phyloP scores from a whole-genome alignment of 2,113 vertebrate species.

The Psittacula cyanocephala region DNA sequence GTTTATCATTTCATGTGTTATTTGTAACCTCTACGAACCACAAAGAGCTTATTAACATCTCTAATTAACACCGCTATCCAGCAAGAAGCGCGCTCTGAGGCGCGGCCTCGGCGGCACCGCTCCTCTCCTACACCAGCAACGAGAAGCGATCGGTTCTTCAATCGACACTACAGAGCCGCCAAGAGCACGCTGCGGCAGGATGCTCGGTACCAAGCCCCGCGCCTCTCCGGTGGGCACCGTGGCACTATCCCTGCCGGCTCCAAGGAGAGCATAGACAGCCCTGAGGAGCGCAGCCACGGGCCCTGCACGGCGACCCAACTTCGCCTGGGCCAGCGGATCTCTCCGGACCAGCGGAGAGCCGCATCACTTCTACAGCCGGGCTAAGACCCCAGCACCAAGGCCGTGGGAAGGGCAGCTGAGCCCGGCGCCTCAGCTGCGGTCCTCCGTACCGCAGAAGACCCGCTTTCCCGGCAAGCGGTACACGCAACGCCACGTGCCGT shows the following conservation, averaged over 20 bases:
- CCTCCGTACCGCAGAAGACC: too few relatives aligned
- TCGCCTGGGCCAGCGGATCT: neutral
- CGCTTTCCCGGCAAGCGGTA: too few relatives aligned
- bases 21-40: neutral
- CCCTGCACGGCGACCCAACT: neutral
- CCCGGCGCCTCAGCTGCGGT: neutral
- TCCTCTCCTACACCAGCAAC: neutral
- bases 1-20: accelerated
- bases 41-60: neutral
- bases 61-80: neutral
- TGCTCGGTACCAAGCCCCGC: neutral
- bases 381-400: too few relatives aligned
- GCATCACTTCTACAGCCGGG: neutral
- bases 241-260: neutral
- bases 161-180: neutral
- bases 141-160: neutral
- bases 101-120: neutral
- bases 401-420: too few relatives aligned
- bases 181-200: neutral
- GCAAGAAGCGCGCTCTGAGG: neutral
- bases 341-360: neutral
- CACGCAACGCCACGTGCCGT: too few relatives aligned
- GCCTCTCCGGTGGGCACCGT: neutral
- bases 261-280: neutral
- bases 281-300: neutral